Evolutionary conservation across 1,140 invertebrate species (phyloP), one percentile per base, ranked within the genome.

Genomic region (Cyclina sinensis): DNA sequence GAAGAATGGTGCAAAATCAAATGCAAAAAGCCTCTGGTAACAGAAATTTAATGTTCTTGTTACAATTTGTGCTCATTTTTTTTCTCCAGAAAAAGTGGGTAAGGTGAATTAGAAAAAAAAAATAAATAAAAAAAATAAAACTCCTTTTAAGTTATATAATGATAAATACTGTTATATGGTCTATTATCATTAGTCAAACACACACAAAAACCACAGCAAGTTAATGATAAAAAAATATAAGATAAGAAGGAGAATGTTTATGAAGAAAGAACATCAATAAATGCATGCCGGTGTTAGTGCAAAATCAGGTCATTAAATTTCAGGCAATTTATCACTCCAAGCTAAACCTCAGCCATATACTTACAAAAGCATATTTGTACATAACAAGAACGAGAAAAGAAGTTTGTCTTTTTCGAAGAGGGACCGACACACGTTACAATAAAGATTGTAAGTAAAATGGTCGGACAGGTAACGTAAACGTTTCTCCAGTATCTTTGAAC

Each of bases 361-460:
- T 96, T 94, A 96, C 95, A 95, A 93, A 74, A 96, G 86, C 39
- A 96, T 92, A 86, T 96, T 96, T 59, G 94, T 92, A 90, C 95
- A 96, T 39, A 95, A 92, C 91, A 95, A 70, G 83, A 95, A 95
- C 79, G 95, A 95, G 90, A 95, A 95, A 48, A 95, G 91, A 62
- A 95, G 91, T 90, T 95, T 95, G 91, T 95, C 94, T 92, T 95
- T 95, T 90, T 95, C 95, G 92, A 95, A 95, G 76, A 95, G 91
- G 73, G 95, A 95, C 11, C 94, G 90, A 93, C 94, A 95, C 11
- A 95, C 94, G 90, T 95, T 95, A 90, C 92, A 93, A 90, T 93
- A 94, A 24, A 94, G 86, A 89, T 92, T 93, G 89, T 94, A 95
- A 57, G 95, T 94, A 91, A 96, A 96, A 89, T 96, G 95, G 85